These are phyloP conservation scores for Thalassarche chlororhynchos DNA, from an alignment of 2,113 vertebrate species.

Conservation along the genomic window DNA sequence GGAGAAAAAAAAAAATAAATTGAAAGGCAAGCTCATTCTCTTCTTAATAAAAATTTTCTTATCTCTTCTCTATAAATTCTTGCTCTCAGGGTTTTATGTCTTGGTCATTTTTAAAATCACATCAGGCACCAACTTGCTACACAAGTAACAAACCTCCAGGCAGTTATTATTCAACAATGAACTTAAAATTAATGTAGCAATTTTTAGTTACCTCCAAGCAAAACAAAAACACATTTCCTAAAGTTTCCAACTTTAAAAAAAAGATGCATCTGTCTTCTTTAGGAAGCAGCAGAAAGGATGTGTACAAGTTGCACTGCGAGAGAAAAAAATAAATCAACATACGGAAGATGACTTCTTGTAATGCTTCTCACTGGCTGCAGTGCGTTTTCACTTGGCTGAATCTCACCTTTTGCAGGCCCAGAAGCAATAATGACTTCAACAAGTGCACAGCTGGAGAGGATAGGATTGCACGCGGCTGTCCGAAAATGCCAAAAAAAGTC, in stretches of 20 bases:
- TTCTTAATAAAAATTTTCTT: constrained; percentile 34
- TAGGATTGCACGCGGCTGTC: rapidly evolving
- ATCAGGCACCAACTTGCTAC: background rate
- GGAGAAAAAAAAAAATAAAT: background rate
- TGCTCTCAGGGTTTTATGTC: background rate
- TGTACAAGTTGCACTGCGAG: background rate
- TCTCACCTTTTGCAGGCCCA: background rate
- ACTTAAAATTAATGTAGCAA: constrained; percentile 36
- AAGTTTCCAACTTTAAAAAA: background rate
- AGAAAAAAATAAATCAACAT: background rate
- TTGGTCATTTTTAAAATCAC: constrained; percentile 44
- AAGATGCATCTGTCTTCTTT: background rate
- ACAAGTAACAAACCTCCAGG: constrained; percentile 35
- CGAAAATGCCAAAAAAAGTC: background rate
- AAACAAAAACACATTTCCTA: constrained; percentile 3
- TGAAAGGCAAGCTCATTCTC: background rate
- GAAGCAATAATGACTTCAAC: background rate
- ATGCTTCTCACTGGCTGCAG: background rate
- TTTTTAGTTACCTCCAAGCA: constrained; percentile 41
- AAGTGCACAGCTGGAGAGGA: background rate
- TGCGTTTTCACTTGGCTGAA: background rate
- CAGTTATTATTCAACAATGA: constrained; percentile 38
- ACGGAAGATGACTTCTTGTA: background rate
- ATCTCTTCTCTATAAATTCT: constrained; percentile 22
- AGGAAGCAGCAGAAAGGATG: background rate